Percentiles rank a stretch among this genome's conserved stretches.
Evolutionary conservation across 2,797 vertebrate genomes (phyloP).

Genomic region (Tokudaia tokunoshimensis): DNA sequence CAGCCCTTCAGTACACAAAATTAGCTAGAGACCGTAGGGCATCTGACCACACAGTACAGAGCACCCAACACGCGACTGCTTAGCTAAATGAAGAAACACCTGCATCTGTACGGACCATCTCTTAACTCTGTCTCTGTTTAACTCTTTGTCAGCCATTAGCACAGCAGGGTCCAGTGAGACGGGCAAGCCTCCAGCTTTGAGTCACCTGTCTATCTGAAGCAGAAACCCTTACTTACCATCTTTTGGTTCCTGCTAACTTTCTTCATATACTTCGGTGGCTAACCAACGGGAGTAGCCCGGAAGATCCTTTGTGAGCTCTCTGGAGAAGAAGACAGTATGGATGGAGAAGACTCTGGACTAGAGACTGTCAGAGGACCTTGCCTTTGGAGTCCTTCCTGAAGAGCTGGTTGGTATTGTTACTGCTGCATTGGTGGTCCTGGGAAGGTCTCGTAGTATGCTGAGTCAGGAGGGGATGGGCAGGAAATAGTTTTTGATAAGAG

Average conservation of each 20-base stretch:
- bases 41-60: background rate
- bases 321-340: background rate
- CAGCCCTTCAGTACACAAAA: background rate
- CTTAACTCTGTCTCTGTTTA: background rate
- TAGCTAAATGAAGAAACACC: background rate
- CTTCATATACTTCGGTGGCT: background rate
- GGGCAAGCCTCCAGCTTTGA: background rate
- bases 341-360: constrained; percentile 4
- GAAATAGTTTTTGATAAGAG: constrained; percentile 78
- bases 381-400: background rate
- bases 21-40: rapidly evolving
- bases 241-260: constrained; percentile 44
- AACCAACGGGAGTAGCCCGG: background rate
- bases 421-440: constrained; percentile 62
- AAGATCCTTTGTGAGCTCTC: background rate
- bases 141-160: background rate
- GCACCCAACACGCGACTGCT: rapidly evolving
- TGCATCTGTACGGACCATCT: background rate
- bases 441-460: constrained; percentile 65
- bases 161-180: background rate
- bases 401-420: background rate
- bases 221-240: constrained; percentile 6
- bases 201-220: background rate
- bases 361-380: background rate
- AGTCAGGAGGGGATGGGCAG: constrained; percentile 54